Conservation (phyloP, 2,113 vertebrate genomes). For the Tragelaphus scriptus region DNA sequence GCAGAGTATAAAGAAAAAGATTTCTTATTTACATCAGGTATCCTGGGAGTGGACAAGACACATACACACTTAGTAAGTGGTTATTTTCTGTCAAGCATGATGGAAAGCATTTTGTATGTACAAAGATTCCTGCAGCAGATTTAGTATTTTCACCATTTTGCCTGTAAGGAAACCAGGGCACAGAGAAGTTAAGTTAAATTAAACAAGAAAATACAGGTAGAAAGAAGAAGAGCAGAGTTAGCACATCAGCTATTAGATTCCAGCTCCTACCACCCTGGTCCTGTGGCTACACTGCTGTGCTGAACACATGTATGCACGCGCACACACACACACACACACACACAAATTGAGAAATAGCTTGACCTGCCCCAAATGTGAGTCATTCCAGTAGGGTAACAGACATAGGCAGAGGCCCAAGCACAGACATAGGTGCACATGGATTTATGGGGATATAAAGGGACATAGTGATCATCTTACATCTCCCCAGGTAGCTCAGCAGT, state of each 20-base stretch:
- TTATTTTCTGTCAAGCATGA: not conserved
- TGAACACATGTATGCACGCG: rapidly evolving
- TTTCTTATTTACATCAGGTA: not conserved
- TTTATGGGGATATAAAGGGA: not conserved
- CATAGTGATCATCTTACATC: not conserved
- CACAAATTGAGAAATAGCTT: not conserved
- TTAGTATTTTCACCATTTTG: not conserved
- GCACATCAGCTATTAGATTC: not conserved
- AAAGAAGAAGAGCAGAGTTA: not conserved
- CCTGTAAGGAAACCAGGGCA: not conserved
- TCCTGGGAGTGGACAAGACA: not conserved
- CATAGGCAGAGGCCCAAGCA: not conserved
- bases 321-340: not conserved
- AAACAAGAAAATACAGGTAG: not conserved
- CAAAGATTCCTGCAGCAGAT: not conserved
- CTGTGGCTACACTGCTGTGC: not conserved
- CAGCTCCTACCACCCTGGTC: not conserved
- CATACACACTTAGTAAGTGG: rapidly evolving
- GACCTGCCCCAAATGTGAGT: not conserved
- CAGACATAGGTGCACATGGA: not conserved
- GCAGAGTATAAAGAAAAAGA: not conserved
- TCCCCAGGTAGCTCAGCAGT: not conserved
- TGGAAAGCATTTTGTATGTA: not conserved
- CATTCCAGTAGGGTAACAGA: not conserved
- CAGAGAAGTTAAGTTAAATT: not conserved